Conservation (phyloP, 2,113 vertebrate genomes). For the Connochaetes taurinus region DNA sequence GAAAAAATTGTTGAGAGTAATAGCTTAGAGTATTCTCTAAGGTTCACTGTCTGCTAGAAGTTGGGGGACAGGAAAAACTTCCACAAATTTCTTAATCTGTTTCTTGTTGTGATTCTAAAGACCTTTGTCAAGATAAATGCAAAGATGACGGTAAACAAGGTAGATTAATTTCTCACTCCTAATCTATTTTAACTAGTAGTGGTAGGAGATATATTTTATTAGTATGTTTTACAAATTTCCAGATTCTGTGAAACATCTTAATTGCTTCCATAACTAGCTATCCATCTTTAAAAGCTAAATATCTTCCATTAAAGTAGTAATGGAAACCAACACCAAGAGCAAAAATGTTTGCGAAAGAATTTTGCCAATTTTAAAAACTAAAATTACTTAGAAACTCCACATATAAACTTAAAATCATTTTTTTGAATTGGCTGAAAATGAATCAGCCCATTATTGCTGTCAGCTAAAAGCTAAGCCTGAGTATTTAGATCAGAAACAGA, state of each 20-base stretch:
- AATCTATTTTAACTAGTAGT: background rate
- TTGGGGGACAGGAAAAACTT: background rate
- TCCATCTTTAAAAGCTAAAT: background rate
- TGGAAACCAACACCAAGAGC: background rate
- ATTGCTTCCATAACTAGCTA: background rate
- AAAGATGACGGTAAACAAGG: background rate
- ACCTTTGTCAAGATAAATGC: background rate
- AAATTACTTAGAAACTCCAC: background rate
- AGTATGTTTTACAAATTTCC: background rate
- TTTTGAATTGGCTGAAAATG: background rate
- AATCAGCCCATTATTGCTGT: background rate
- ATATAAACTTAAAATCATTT: background rate
- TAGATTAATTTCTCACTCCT: background rate
- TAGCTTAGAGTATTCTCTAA: background rate
- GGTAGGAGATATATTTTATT: background rate
- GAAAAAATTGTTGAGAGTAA: background rate
- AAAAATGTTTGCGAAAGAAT: background rate
- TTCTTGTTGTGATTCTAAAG: background rate
- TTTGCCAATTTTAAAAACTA: background rate
- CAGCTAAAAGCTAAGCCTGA: background rate
- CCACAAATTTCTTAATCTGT: background rate
- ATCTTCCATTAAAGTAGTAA: background rate
- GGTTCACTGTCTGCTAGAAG: background rate
- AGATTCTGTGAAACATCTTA: background rate
- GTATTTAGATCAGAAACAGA: background rate